Conservation (phyloP, 92 coral and sea anemone species). For the Phenganax stokvisi region DNA sequence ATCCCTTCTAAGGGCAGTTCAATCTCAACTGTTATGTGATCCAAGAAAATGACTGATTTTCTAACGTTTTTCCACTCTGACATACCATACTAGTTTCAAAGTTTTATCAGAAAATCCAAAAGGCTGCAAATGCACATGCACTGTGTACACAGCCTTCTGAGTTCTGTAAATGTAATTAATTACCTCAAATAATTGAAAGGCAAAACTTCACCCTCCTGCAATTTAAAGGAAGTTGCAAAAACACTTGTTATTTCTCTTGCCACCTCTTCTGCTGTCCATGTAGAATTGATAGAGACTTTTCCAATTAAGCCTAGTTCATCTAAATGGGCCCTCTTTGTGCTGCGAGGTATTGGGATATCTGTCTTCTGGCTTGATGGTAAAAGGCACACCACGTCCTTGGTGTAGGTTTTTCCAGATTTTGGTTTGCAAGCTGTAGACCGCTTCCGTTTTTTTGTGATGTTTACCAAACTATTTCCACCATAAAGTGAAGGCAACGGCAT, state of each 20-base stretch:
- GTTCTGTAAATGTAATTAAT: not conserved
- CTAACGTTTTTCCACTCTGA: too few relatives aligned
- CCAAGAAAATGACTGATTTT: too few relatives aligned
- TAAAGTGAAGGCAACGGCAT: constrained; percentile 1
- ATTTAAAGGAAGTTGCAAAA: constrained; percentile 4
- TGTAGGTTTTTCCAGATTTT: constrained; percentile 14
- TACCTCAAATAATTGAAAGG: constrained; percentile 25
- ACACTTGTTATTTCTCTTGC: constrained; percentile 18
- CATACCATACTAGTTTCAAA: not conserved
- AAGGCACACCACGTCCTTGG: constrained; percentile 22
- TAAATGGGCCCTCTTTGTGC: constrained; percentile 7
- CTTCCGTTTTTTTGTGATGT: constrained; percentile 1
- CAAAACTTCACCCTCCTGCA: constrained; percentile 1
- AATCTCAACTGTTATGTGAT: too few relatives aligned
- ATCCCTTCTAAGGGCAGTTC: not conserved
- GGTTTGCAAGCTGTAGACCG: constrained; percentile 1
- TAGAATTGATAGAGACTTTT: constrained; percentile 13
- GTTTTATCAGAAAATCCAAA: not conserved
- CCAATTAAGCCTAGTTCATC: constrained; percentile 8
- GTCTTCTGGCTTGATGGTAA: not conserved
- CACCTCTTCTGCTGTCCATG: constrained; percentile 18
- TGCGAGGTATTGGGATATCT: constrained; percentile 23
- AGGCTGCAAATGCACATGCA: not conserved
- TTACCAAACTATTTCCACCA: not conserved
- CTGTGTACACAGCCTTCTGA: not conserved